Base-by-base conservation (phyloP, 2,113 vertebrate genomes). In the Camelus dromedarius region DNA sequence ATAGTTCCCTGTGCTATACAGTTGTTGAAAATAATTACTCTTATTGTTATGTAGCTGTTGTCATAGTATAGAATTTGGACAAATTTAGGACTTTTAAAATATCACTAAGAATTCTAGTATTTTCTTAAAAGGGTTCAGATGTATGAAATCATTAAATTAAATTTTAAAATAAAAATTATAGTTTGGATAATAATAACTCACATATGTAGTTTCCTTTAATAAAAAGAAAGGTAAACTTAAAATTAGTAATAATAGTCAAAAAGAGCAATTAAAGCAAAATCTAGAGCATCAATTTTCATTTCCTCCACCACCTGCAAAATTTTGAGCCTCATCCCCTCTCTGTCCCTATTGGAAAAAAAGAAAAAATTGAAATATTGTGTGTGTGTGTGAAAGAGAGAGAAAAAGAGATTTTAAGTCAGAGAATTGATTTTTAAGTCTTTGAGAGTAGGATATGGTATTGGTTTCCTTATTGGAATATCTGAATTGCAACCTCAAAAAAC, bases 261-360 rank as follows among this genome's bases (percentile, higher is more conserved):
- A 72, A 79, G 12, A 96, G 86, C 3, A 93, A 79, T 35, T 82
- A 64, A 42, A 94, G 60, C 7, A 60, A 96, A 79, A 22, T 5
- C 6, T n/a, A 80, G 18, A 32, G 16, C 0, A 6, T 80, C 62
- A 42, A 64, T 32, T 82, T 4, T 46, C 28, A 83, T 93, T 62
- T 26, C 15, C 38, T 85, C 73, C 1, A 84, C 8, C 52, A 83
- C 4, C 8, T 80, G 30, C 46, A 94, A 76, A 80, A 6, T 84
- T 93, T 76, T 92, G 93, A 81, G 38, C 6, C 6, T 76, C 26
- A 76, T 84, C 2, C 48, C 14, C 13, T 91, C 11, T 48, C n/a
- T 73, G 8, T 30, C 13, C 8, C 16, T 46, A 15, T 24, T 6
- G 3, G 13, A 46, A 62, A 87, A 76, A n/a, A 77, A 76, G 3